Evolutionary conservation across 2,113 vertebrate species (phyloP).

Genomic region (Nycticorax nycticorax): DNA sequence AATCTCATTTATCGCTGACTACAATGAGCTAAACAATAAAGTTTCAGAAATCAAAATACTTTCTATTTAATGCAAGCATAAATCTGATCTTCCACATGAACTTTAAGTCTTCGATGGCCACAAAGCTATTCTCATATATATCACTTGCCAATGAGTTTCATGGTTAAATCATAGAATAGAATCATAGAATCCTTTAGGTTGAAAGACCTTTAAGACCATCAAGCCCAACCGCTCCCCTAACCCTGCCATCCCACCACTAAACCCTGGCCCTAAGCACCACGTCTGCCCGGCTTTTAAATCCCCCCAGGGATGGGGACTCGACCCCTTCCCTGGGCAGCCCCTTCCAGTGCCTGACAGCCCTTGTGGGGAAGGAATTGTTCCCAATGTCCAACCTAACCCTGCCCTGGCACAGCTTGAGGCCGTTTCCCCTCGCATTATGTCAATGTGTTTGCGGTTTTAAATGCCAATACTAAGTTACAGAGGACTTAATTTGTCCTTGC

Average conservation of each 20-base stretch:
- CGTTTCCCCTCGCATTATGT: background rate
- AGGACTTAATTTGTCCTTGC: background rate
- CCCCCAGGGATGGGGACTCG: no score
- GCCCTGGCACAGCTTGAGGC: no score
- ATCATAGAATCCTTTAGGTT: no score
- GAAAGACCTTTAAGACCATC: no score
- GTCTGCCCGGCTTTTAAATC: no score
- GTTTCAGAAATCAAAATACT: background rate
- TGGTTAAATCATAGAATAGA: background rate
- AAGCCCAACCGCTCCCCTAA: no score
- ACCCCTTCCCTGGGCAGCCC: no score
- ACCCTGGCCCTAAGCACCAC: no score
- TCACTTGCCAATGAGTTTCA: background rate
- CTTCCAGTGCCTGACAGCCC: no score
- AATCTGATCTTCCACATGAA: background rate
- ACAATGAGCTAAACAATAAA: background rate
- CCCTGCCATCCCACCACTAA: no score
- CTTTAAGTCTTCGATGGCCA: background rate
- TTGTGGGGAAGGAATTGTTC: no score
- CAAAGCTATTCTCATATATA: background rate
- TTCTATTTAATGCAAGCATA: background rate
- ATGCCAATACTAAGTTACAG: background rate
- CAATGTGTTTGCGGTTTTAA: background rate
- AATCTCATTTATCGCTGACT: background rate
- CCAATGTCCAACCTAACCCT: no score